Percentiles rank a stretch among this genome's conserved stretches.
Conservation (phyloP, 2,113 vertebrate species). For the Acanthisitta chloris region DNA sequence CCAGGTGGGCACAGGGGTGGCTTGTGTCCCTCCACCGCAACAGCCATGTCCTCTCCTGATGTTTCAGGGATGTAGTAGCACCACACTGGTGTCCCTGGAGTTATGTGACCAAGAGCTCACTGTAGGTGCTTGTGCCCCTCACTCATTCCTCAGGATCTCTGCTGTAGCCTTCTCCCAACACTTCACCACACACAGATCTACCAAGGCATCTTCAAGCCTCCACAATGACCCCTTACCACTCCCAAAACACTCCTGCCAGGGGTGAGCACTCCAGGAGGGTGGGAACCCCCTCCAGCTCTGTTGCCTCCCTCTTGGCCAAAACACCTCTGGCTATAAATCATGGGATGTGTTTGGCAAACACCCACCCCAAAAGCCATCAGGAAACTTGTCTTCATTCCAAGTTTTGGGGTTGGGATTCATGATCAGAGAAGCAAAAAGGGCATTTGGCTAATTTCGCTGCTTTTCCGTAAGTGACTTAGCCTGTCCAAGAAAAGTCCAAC, state of each 20-base stretch:
- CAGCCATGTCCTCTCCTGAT: background rate
- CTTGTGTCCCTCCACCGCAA: too few species aligned
- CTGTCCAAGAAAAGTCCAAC: background rate
- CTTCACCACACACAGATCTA: background rate
- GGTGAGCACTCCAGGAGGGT: background rate
- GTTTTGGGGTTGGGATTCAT: background rate
- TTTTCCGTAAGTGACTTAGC: background rate
- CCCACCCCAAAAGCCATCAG: background rate
- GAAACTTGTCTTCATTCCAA: background rate
- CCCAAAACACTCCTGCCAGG: background rate
- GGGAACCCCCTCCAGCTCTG: fast-evolving
- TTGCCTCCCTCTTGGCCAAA: background rate
- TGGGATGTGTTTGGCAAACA: background rate
- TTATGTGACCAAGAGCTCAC: background rate
- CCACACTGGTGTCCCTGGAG: fast-evolving
- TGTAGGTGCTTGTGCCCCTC: fast-evolving
- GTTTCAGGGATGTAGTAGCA: background rate
- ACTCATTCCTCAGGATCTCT: background rate
- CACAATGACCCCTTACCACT: fast-evolving
- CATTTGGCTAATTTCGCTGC: background rate
- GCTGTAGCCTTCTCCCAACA: background rate
- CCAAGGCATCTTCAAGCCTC: background rate
- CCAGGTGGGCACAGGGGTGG: background rate
- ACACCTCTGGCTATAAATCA: background rate
- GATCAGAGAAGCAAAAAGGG: background rate